Evolutionary conservation across 2,797 vertebrate species (phyloP).

Genomic region (Craterocephalus amniculus): DNA sequence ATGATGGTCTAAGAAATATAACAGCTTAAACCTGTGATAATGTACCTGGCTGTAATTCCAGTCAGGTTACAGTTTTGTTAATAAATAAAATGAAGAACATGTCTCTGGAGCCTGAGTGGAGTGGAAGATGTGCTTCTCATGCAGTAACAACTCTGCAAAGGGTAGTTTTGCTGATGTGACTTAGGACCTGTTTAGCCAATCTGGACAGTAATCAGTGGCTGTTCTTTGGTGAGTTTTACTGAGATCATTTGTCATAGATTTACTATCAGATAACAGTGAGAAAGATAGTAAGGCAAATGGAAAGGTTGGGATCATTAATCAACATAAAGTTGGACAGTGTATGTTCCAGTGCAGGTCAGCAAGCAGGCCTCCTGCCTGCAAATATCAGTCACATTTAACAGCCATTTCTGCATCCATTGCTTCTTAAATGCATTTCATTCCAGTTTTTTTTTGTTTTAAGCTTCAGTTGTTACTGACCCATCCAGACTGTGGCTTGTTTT

Average conservation of each 20-base stretch:
- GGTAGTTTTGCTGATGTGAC: neutral
- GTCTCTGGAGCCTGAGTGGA: neutral
- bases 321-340: neutral
- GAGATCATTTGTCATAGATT: neutral
- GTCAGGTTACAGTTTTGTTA: conserved; percentile 19
- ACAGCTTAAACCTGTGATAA: conserved; percentile 15
- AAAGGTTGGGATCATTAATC: neutral
- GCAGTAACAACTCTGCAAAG: conserved; percentile 14
- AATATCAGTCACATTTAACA: neutral
- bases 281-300: conserved; percentile 1
- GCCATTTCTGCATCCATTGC: neutral
- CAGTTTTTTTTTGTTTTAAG: neutral
- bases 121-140: neutral
- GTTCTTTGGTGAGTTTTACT: conserved; percentile 1
- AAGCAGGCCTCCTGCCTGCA: neutral
- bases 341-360: neutral
- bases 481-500: conserved; percentile 16
- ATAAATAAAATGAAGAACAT: conserved; percentile 8
- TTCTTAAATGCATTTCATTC: neutral
- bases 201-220: neutral
- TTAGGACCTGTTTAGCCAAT: neutral
- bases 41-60: conserved; percentile 2
- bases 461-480: neutral
- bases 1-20: conserved; percentile 28
- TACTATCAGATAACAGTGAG: neutral